A percentile compares a stretch with the other conserved stretches of the same genome.
Conservation (phyloP, 2,113 vertebrate genomes). For the Malurus cyaneus region DNA sequence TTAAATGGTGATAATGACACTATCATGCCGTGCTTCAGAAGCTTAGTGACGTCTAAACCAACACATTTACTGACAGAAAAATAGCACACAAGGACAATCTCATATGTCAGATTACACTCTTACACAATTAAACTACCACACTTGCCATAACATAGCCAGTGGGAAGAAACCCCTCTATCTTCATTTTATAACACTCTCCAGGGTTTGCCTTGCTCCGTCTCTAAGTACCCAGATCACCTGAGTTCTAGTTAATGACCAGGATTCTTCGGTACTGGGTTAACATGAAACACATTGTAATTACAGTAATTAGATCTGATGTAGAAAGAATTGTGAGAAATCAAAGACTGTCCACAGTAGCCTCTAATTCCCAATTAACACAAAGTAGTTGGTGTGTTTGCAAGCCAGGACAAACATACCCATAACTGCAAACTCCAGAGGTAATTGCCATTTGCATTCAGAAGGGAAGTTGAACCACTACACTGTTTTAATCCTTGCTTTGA, state of each 20-base stretch:
- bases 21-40: background rate
- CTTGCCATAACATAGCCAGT: background rate
- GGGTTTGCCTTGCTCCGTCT: background rate
- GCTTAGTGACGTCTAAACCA: slow-evolving; percentile 8
- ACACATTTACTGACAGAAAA: background rate
- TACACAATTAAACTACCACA: background rate
- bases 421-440: background rate
- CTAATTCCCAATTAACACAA: background rate
- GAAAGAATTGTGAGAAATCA: background rate
- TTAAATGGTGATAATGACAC: background rate
- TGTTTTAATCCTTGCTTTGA: background rate
- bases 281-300: background rate
- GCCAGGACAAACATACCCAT: background rate
- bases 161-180: background rate
- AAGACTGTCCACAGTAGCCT: background rate
- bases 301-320: background rate
- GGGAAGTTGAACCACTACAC: background rate
- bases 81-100: background rate
- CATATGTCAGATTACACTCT: background rate
- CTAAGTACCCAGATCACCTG: background rate
- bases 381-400: background rate
- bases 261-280: background rate
- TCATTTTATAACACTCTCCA: background rate
- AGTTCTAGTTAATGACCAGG: background rate
- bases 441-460: background rate